Conservation (phyloP, 2,797 vertebrate genomes). For the Denticeps clupeoides region DNA sequence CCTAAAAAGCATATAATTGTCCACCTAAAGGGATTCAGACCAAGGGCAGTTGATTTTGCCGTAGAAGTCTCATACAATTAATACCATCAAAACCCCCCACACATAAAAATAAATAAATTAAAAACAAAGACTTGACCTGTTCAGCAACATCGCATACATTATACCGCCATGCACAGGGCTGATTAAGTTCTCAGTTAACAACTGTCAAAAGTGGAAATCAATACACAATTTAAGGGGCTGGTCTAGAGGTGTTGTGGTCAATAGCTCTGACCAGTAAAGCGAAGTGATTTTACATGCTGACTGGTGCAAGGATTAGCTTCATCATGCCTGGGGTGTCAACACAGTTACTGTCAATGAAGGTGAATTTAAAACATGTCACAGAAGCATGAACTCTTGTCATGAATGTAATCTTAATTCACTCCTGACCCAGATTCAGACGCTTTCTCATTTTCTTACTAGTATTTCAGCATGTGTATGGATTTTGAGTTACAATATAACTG, state of each 20-base stretch:
- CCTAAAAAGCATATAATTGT: no score
- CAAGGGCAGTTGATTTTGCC: no score
- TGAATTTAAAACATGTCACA: constrained; percentile 57
- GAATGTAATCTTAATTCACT: no score
- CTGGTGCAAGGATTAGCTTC: constrained; percentile 62
- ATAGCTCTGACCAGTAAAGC: constrained; percentile 47
- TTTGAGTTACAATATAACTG: no score
- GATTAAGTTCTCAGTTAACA: constrained; percentile 62
- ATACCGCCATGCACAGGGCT: constrained; percentile 53
- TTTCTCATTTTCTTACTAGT: no score
- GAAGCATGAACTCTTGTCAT: no score
- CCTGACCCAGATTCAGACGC: no score
- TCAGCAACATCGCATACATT: constrained; percentile 40
- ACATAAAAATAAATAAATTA: no score
- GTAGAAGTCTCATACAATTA: constrained; percentile 22
- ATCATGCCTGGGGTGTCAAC: constrained; percentile 48
- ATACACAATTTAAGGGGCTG: constrained; percentile 61
- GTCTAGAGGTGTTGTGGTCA: constrained; percentile 50
- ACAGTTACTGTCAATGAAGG: constrained; percentile 60
- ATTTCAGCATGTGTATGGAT: no score
- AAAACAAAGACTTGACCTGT: constrained; percentile 25
- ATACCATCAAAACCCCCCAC: no score
- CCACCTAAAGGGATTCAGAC: no score
- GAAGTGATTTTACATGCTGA: no score
- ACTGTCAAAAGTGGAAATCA: constrained; percentile 63